These are phyloP conservation scores for Noctuana brunneofusca DNA, from an alignment of 2,888 invertebrate genomes.

Conservation along the genomic window DNA sequence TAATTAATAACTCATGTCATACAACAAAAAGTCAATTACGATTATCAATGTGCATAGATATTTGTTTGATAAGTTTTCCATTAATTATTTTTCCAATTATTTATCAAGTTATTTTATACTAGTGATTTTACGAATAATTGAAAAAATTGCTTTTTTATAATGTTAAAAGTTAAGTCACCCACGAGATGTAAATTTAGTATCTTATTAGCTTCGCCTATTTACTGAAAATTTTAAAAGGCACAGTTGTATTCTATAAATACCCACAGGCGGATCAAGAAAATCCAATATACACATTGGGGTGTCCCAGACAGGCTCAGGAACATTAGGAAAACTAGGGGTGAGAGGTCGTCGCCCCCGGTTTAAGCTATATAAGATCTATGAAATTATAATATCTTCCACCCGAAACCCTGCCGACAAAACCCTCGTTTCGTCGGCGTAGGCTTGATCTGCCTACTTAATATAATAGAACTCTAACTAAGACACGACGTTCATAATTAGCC, in stretches of 20 bases:
- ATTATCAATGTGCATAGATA: no score
- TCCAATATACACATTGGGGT: constrained; percentile 42
- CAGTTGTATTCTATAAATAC: constrained; percentile 2
- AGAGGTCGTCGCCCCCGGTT: constrained; percentile 65
- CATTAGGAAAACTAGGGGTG: constrained; percentile 70
- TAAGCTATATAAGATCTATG: constrained; percentile 57
- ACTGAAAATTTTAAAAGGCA: not conserved
- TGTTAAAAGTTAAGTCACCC: no score
- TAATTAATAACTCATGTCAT: no score
- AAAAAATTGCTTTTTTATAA: no score
- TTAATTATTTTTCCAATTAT: no score
- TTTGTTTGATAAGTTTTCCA: no score
- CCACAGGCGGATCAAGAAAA: constrained; percentile 8
- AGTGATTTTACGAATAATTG: no score
- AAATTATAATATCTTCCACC: constrained; percentile 53
- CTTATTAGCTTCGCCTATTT: not conserved
- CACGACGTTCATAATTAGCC: not conserved
- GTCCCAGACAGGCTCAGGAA: constrained; percentile 51
- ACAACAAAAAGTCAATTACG: no score
- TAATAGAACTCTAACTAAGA: no score
- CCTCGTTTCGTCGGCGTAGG: constrained; percentile 7
- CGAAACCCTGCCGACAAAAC: not conserved
- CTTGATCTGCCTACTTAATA: constrained; percentile 2
- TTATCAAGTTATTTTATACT: no score
- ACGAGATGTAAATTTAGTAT: no score